Conservation (phyloP, 2,888 invertebrate species). For the Coenonympha glycerion region DNA sequence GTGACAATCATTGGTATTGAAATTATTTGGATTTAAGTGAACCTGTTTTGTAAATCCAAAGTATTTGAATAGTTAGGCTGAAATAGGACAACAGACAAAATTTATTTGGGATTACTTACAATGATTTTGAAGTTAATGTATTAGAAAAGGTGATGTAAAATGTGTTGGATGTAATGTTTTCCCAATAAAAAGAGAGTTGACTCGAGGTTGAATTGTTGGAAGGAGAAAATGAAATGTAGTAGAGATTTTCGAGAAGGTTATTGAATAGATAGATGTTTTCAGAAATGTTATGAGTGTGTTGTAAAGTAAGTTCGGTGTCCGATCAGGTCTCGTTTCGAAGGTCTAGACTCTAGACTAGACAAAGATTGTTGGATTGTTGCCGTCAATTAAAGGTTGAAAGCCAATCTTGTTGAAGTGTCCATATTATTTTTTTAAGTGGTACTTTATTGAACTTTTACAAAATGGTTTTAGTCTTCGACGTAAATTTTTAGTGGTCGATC, state of each 20-base stretch:
- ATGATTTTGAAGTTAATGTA: no score
- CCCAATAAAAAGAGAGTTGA: slow-evolving; percentile 19
- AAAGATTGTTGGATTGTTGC: slow-evolving; percentile 51
- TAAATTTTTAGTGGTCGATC: slow-evolving; percentile 31
- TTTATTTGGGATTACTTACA: no score
- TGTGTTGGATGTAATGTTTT: no score
- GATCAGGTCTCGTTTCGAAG: slow-evolving; percentile 44
- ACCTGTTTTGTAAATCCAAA: no score
- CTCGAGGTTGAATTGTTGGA: slow-evolving; percentile 25
- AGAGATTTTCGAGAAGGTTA: slow-evolving; percentile 27
- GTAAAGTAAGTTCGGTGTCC: slow-evolving; percentile 48
- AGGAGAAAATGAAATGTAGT: slow-evolving; percentile 23
- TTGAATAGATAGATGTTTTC: slow-evolving; percentile 45
- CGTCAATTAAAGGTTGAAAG: slow-evolving; percentile 64
- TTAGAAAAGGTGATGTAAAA: no score
- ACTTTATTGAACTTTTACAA: slow-evolving; percentile 40
- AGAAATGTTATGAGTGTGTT: slow-evolving; percentile 43
- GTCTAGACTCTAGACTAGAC: slow-evolving; percentile 46
- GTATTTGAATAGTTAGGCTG: no score
- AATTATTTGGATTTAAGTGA: no score
- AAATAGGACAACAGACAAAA: not conserved
- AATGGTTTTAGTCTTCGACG: slow-evolving; percentile 37
- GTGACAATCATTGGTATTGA: no score
- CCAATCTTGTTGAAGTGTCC: slow-evolving; percentile 56
- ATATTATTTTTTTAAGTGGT: slow-evolving; percentile 62